These are phyloP conservation scores for Berghia stephanieae DNA, from an alignment of 1,140 invertebrate genomes.

Conservation along the genomic window DNA sequence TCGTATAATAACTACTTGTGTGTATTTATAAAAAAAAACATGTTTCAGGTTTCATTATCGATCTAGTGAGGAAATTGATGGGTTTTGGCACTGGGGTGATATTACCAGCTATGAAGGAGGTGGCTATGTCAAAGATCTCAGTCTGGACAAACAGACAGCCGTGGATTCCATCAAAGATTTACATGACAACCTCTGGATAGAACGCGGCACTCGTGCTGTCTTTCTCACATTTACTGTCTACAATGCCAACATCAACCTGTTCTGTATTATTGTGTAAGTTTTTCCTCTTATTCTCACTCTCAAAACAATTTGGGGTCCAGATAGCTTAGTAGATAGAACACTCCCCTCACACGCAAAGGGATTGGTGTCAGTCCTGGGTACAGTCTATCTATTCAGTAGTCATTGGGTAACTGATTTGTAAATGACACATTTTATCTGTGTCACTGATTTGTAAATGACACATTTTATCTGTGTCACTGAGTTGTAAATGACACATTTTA, in stretches of 20 bases:
- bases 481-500: no score
- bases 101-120: constrained; percentile 72
- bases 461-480: no score
- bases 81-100: constrained; percentile 69
- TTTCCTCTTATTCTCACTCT: no score
- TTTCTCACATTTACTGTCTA: constrained; percentile 81
- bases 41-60: constrained; percentile 52
- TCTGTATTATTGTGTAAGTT: constrained; percentile 74
- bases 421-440: no score
- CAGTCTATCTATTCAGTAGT: no score
- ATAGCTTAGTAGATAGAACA: no score
- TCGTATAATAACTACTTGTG: no score
- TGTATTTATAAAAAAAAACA: background rate
- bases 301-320: no score
- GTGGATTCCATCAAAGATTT: constrained; percentile 70
- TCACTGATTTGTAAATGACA: no score
- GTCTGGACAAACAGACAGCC: constrained; percentile 62
- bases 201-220: constrained; percentile 74
- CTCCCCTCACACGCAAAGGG: no score
- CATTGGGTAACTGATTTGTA: no score
- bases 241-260: constrained; percentile 81
- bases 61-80: constrained; percentile 64
- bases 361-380: no score
- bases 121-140: constrained; percentile 68
- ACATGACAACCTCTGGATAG: constrained; percentile 75